These are phyloP conservation scores for Mallotus villosus DNA, from an alignment of 2,797 vertebrate species.

Conservation along the genomic window DNA sequence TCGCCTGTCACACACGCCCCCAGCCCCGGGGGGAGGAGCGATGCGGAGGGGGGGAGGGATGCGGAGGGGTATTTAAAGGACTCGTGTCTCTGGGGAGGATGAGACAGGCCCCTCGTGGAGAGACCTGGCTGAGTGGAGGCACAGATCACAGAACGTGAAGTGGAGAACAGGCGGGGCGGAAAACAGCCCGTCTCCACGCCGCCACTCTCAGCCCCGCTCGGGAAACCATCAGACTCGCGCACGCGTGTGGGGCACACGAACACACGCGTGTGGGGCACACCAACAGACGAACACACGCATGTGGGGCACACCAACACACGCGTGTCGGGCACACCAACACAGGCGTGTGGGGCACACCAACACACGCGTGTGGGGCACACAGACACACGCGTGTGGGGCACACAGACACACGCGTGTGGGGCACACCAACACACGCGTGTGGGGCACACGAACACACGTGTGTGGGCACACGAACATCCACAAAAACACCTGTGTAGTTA, in stretches of 20 bases:
- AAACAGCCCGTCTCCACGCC: conserved; percentile 4
- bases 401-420: too few relatives aligned
- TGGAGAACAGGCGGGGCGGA: conserved; percentile 13
- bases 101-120: conserved; percentile 33
- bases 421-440: not conserved
- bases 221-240: not conserved
- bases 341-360: too few relatives aligned
- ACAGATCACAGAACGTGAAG: conserved; percentile 25
- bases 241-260: not conserved
- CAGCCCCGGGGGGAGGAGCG: conserved; percentile 34
- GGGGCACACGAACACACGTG: too few relatives aligned
- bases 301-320: too few relatives aligned
- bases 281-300: too few relatives aligned
- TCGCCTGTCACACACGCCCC: not conserved
- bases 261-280: too few relatives aligned
- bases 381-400: too few relatives aligned
- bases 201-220: not conserved
- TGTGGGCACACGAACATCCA: too few relatives aligned
- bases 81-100: conserved; percentile 6
- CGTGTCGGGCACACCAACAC: too few relatives aligned
- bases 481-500: not conserved
- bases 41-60: conserved; percentile 15
- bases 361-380: too few relatives aligned
- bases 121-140: conserved; percentile 28
- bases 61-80: conserved; percentile 20